Conservation (phyloP, 2,113 vertebrate genomes). For the Epinephelus fuscoguttatus region DNA sequence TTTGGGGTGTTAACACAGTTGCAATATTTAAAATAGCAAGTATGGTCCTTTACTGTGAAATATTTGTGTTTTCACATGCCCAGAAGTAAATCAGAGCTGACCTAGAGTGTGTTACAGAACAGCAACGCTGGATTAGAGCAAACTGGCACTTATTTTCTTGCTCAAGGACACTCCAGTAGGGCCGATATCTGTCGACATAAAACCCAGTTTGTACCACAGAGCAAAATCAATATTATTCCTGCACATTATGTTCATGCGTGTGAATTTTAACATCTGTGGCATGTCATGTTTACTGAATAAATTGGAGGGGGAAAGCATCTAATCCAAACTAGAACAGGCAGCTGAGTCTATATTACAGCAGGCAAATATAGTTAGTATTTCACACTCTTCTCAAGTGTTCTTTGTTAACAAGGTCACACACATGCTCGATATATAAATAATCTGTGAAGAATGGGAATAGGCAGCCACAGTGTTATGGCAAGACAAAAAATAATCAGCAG, state of each 20-base stretch:
- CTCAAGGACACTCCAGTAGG: slow-evolving; percentile 8
- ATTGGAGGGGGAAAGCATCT: neutral
- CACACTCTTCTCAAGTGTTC: slow-evolving; percentile 12
- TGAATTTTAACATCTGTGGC: slow-evolving; percentile 7
- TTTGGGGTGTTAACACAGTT: neutral
- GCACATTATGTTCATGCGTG: slow-evolving; percentile 11
- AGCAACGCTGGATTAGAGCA: slow-evolving; percentile 10
- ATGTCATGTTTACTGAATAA: slow-evolving; percentile 5
- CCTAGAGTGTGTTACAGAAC: neutral
- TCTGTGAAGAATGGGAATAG: slow-evolving; percentile 13
- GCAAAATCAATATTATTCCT: slow-evolving; percentile 23
- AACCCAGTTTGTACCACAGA: slow-evolving; percentile 11
- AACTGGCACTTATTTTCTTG: neutral
- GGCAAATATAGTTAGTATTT: slow-evolving; percentile 21
- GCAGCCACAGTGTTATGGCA: neutral
- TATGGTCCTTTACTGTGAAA: neutral
- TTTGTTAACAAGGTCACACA: slow-evolving; percentile 41
- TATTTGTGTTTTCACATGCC: neutral
- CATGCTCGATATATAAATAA: slow-evolving; percentile 32
- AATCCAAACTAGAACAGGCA: neutral
- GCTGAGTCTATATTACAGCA: neutral
- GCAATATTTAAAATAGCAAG: neutral
- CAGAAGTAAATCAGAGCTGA: slow-evolving; percentile 2
- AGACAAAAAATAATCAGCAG: neutral
- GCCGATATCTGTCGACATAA: neutral